Evolutionary conservation across 1,140 invertebrate genomes (phyloP), one percentile per base, ranked within the genome.

Genomic region (Plodia interpunctella): DNA sequence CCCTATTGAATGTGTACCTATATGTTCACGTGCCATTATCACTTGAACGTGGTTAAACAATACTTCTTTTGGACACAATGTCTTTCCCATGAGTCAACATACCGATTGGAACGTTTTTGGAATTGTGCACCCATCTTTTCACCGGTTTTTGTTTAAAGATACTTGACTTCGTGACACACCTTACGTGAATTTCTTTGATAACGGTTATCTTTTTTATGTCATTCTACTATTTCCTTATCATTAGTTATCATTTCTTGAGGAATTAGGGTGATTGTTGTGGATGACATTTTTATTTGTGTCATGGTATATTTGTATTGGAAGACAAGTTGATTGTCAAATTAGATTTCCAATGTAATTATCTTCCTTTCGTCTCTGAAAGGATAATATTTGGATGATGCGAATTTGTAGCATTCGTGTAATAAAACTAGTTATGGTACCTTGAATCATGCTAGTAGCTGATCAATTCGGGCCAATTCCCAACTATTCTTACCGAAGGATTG

Each of bases 401-500:
- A n/a, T n/a, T n/a, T n/a, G n/a, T n/a, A 6, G 21, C 21, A 25
- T 25, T 25, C 6, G 21, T 25, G 21, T 25, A 25, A 25, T 25
- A 25, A 25, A 3, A 3, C 21, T 2, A 25, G 21, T 25, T 25
- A 25, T 25, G 6, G 1, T 44, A 44, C 15, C 38, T 44, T 6
- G n/a, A 15, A n/a, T 44, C 38, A 44, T 49, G 55, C 19, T 49
- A 52, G 49, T 13, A 4, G 10, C 1, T 18, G 21, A 21, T 52
- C 38, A 60, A 65, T 65, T 65, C 13, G 13, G 63, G 55, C 55
- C 55, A 60, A 56, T 54, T 53, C 51, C 21, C 51, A 28, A 53
- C 20, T 50, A 28, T n/a, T 21, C 44, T 25, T 59, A 19, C 63
- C 62, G 66, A 62, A 60, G 68, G 80, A 87, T 86, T 87, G 84